Conservation (phyloP, 1,140 invertebrate genomes). For the Drosophila equinoxialis region DNA sequence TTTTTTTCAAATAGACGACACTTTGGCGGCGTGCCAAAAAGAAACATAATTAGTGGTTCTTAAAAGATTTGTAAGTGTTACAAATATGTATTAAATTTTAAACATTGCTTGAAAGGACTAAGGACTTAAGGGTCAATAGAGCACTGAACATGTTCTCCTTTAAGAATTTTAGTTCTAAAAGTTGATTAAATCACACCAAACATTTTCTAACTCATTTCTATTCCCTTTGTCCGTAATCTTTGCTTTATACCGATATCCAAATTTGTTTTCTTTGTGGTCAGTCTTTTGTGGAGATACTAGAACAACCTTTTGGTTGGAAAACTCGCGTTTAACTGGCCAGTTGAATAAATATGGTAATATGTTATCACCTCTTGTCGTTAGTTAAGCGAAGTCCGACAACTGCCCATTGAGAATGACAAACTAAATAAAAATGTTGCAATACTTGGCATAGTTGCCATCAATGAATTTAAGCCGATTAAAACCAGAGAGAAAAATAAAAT, state of each 20-base stretch:
- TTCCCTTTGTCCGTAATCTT: too few species aligned
- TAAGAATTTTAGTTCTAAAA: too few species aligned
- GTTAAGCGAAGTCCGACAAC: conserved; percentile 49
- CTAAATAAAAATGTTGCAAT: conserved; percentile 21
- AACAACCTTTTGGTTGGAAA: conserved; percentile 39
- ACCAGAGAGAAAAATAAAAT: not conserved
- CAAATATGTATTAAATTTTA: not conserved
- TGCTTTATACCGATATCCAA: too few species aligned
- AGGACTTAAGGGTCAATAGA: too few species aligned
- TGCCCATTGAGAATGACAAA: conserved; percentile 51
- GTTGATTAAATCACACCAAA: too few species aligned
- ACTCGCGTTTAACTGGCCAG: conserved; percentile 42
- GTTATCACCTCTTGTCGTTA: conserved; percentile 53
- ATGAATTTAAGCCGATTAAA: conserved; percentile 37
- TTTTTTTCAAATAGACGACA: conserved; percentile 40
- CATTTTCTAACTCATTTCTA: not conserved
- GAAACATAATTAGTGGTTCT: not conserved
- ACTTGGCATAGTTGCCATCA: conserved; percentile 3
- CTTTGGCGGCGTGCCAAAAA: not conserved
- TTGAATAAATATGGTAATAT: conserved; percentile 20
- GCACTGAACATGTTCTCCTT: too few species aligned
- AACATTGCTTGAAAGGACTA: not conserved
- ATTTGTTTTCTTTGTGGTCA: not conserved
- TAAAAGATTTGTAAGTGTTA: not conserved
- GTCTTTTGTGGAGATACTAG: too few species aligned